Conservation (phyloP, 2,113 vertebrate species). For the Paramisgurnus dabryanus region DNA sequence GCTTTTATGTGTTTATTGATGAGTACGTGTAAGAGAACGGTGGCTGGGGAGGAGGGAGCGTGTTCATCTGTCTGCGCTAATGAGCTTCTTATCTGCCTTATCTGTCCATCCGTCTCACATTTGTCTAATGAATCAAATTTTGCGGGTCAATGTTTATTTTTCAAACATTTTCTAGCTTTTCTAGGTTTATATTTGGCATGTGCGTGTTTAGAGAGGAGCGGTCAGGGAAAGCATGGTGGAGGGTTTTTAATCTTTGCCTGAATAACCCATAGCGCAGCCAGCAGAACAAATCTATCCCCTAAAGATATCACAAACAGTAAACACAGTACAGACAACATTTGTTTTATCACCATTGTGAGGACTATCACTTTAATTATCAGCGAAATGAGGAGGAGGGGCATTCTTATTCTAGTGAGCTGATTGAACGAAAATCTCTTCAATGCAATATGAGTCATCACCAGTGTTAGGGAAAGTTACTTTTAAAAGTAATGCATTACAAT, state of each 20-base stretch:
- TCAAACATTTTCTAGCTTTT: neutral
- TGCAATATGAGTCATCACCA: too few relatives aligned
- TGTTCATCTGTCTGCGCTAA: slow-evolving; percentile 70
- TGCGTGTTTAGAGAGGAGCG: slow-evolving; percentile 18
- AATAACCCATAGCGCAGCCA: slow-evolving; percentile 50
- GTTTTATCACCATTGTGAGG: too few relatives aligned
- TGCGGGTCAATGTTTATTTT: slow-evolving; percentile 60
- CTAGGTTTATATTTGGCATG: slow-evolving; percentile 20
- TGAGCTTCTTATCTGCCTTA: slow-evolving; percentile 69
- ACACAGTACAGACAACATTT: too few relatives aligned
- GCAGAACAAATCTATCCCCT: slow-evolving; percentile 3
- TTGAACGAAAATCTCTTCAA: too few relatives aligned
- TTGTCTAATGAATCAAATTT: slow-evolving; percentile 74
- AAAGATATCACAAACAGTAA: neutral
- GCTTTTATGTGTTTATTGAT: slow-evolving; percentile 37
- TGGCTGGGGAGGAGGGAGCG: slow-evolving; percentile 59
- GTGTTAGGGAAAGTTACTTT: too few relatives aligned
- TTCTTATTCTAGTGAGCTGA: too few relatives aligned
- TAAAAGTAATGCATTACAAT: too few relatives aligned
- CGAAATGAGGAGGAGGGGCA: too few relatives aligned
- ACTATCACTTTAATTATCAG: too few relatives aligned
- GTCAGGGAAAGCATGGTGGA: neutral
- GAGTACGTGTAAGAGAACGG: slow-evolving; percentile 44
- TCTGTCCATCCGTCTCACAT: slow-evolving; percentile 69
- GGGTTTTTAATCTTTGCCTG: slow-evolving; percentile 50